Conservation (phyloP, 2,797 vertebrate genomes). For the Sebastes cheni region DNA sequence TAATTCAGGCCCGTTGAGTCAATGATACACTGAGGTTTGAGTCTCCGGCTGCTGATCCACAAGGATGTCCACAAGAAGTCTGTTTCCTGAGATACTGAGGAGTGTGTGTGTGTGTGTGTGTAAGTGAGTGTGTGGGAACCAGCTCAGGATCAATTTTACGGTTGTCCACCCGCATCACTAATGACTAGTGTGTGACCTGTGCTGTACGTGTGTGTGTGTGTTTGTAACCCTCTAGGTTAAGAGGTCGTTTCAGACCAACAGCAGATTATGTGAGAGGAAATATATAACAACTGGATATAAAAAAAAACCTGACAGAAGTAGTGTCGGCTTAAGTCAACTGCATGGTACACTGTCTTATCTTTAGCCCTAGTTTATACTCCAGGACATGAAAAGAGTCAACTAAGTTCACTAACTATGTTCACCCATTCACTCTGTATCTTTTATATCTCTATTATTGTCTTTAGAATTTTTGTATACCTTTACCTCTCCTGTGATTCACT, state of each 20-base stretch:
- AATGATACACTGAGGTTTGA: neutral
- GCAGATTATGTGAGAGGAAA: neutral
- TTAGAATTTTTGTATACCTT: no score
- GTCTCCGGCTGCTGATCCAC: constrained; percentile 5
- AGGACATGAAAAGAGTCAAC: neutral
- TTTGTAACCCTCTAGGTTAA: neutral
- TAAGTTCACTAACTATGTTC: no score
- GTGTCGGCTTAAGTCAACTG: neutral
- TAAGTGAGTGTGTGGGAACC: constrained; percentile 1
- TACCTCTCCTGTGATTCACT: no score
- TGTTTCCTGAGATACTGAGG: neutral
- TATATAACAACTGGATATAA: neutral
- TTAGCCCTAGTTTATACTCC: neutral
- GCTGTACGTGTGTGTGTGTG: neutral
- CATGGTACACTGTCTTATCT: neutral
- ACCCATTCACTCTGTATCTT: no score
- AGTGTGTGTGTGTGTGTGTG: neutral
- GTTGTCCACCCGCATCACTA: constrained; percentile 38
- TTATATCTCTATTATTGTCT: no score
- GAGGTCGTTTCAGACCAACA: neutral
- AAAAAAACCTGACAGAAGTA: neutral
- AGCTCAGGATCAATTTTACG: constrained; percentile 24
- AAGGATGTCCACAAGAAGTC: neutral
- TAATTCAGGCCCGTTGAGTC: constrained; percentile 1
- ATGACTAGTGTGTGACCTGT: constrained; percentile 34